phyloP scores from a whole-genome alignment of 23 tunicate genomes.

The Phallusia fumigata region DNA sequence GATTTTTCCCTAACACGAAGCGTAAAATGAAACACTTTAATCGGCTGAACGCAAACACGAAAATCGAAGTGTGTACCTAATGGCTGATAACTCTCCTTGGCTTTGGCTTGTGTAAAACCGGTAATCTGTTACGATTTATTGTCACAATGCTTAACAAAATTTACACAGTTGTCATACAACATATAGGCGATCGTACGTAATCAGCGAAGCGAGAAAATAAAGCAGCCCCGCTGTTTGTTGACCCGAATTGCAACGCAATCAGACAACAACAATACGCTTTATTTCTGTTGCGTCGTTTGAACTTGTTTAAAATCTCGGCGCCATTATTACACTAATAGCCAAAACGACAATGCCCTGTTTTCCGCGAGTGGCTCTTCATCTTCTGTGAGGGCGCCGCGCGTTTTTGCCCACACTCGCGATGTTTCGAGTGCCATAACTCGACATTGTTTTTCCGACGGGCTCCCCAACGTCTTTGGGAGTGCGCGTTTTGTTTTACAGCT shows the following conservation, averaged over 20 bases:
- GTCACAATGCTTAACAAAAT: too few relatives aligned
- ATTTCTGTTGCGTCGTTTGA: background rate
- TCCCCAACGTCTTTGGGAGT: background rate
- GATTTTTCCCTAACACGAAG: too few relatives aligned
- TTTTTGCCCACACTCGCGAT: background rate
- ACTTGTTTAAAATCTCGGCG: background rate
- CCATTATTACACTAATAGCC: background rate
- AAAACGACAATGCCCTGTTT: background rate
- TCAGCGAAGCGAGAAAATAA: too few relatives aligned
- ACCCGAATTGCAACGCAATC: background rate
- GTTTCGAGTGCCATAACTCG: slow-evolving; percentile 6
- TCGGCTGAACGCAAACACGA: too few relatives aligned
- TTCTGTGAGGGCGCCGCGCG: background rate
- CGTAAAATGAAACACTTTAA: too few relatives aligned
- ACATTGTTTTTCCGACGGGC: background rate
- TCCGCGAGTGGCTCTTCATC: background rate
- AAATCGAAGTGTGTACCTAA: too few relatives aligned
- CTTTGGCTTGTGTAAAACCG: too few relatives aligned
- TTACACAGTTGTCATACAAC: too few relatives aligned
- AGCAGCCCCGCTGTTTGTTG: background rate
- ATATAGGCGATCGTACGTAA: too few relatives aligned
- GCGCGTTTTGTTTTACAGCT: too few relatives aligned
- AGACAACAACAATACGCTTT: background rate
- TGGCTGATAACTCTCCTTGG: too few relatives aligned
- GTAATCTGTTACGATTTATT: too few relatives aligned